phyloP scores from a whole-genome alignment of 2,888 invertebrate species.

The Phortica magna region DNA sequence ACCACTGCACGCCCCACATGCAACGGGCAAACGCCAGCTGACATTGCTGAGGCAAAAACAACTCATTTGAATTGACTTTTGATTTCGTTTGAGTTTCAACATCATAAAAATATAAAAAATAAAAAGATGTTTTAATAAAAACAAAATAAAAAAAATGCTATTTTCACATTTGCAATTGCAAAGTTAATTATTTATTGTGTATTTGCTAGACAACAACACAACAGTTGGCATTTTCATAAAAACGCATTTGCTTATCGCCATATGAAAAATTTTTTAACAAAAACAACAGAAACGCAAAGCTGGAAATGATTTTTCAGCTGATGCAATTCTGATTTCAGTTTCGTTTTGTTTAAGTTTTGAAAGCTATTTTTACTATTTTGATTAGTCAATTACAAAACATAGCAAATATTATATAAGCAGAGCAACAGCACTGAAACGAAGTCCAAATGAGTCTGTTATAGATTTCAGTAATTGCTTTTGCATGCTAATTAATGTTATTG shows the following conservation, averaged over 20 bases:
- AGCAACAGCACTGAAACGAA: neutral
- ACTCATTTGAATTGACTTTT: conserved; percentile 30
- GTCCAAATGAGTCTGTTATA: conserved; percentile 15
- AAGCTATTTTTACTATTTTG: neutral
- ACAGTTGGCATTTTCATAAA: conserved; percentile 27
- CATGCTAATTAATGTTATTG: no score
- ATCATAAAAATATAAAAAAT: no score
- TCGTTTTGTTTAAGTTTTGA: conserved; percentile 11
- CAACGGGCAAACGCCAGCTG: neutral
- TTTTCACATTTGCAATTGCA: neutral
- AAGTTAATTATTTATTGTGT: neutral
- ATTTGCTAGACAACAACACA: neutral
- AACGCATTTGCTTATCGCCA: conserved; percentile 25
- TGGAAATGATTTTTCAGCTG: conserved; percentile 10
- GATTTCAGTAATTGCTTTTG: no score
- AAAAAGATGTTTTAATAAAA: no score
- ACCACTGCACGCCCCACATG: no score
- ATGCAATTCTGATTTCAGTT: conserved; percentile 1
- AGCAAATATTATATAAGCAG: neutral
- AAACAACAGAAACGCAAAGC: neutral
- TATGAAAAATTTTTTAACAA: neutral
- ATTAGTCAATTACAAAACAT: conserved; percentile 22
- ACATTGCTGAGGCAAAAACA: neutral
- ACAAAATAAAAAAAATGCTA: no score
- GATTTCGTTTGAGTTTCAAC: conserved; percentile 23